Base-by-base conservation (phyloP, 2,888 invertebrate genomes). In the Tipula confusa region DNA sequence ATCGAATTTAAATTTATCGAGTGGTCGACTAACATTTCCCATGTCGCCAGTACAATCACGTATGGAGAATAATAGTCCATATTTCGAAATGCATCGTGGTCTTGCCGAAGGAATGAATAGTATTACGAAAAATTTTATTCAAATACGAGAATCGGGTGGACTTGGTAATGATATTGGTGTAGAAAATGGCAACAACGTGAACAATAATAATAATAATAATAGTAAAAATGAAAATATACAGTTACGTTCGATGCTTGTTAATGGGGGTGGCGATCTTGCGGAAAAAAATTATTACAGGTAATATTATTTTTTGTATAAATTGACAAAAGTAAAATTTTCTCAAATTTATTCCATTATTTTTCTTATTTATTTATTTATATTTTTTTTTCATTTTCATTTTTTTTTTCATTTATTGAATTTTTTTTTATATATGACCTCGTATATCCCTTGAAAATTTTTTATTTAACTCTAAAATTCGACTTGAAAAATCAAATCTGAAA, bases 241-340 rank as follows among this genome's bases (percentile, higher is more conserved):
- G 82, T 90, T 96, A 86, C 91, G 94, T 87, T 93, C 95, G 83
- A 91, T 95, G 79, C 92, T 94, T 86, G 93, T 94, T 85, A 93
- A 92, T 86, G 93, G 93, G 33, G 93, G 83, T 64, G 79, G 29
- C 2, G 80, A 80, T 80, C 15, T 80, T 6, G 29, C 80, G 4
- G 80, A 80, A 80, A 80, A 80, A 31, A 80, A 80, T 80, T 29
- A 29, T 80, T 64, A 64, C 64, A 64, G 64, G 64, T 64, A 64
- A 64, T 11, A 24, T 24, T 3, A 64, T 24, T 24, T 64, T 24
- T 11, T 1, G 24, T 7, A 29, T n/a, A 80, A 79, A 29, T 29
- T 80, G n/a, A n/a, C n/a, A n/a, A n/a, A 80, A 29, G 15, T n/a
- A 31, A 6, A n/a, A 31, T 15, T n/a, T 80, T 15, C 13, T 31